Percentiles rank a stretch among this genome's conserved stretches.
These are phyloP conservation scores for Echeneis naucrates DNA, from an alignment of 2,797 vertebrate genomes.

Conservation along the genomic window DNA sequence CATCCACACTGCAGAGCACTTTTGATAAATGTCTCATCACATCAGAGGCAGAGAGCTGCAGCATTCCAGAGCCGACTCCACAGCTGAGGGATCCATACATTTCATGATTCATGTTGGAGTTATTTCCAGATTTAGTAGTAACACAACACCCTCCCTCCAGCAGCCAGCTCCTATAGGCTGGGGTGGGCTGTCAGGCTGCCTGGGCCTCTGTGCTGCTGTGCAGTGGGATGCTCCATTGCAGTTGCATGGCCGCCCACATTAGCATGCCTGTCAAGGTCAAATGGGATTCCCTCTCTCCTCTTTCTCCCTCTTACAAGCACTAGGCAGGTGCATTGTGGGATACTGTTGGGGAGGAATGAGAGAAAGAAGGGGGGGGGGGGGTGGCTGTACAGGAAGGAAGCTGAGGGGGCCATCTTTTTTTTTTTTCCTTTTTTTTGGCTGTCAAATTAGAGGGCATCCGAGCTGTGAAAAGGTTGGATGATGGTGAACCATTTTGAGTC, in stretches of 20 bases:
- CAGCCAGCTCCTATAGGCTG: conserved; percentile 68
- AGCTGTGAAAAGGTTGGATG: conserved; percentile 58
- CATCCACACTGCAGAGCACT: conserved; percentile 20
- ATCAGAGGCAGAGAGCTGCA: conserved; percentile 26
- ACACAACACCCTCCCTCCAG: conserved; percentile 57
- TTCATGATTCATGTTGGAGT: conserved; percentile 55
- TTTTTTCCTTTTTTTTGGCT: no score
- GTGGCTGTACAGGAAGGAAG: conserved; percentile 51
- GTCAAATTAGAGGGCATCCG: conserved; percentile 63
- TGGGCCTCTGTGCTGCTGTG: conserved; percentile 79
- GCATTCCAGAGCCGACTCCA: conserved; percentile 34
- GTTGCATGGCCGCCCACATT: conserved; percentile 85
- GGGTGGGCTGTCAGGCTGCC: conserved; percentile 61
- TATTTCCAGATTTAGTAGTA: conserved; percentile 63
- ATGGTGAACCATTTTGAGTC: conserved; percentile 77
- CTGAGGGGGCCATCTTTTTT: conserved; percentile 62
- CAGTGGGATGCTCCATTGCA: conserved; percentile 83
- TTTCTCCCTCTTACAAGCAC: conserved; percentile 69
- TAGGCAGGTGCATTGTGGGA: conserved; percentile 83
- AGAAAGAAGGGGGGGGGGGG: conserved; percentile 41
- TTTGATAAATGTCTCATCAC: conserved; percentile 45
- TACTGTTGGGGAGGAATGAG: conserved; percentile 83
- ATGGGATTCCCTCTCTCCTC: conserved; percentile 83
- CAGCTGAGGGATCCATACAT: conserved; percentile 45
- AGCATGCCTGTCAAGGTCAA: conserved; percentile 87